phyloP scores from a whole-genome alignment of 2,797 vertebrate genomes.

The Halcyon chelicuti region DNA sequence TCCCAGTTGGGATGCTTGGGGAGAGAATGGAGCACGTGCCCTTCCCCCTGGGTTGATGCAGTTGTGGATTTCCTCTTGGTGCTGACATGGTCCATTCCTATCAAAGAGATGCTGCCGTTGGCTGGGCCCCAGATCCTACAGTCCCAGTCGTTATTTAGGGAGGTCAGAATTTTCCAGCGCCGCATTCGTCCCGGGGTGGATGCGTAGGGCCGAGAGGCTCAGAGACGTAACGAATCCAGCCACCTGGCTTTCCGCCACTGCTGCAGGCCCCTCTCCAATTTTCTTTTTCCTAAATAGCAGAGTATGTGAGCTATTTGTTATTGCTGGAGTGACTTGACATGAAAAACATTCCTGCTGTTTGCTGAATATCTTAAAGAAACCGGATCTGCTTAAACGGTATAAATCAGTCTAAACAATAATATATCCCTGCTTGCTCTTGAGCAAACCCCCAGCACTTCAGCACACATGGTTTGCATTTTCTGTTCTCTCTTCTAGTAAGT shows the following conservation, averaged over 20 bases:
- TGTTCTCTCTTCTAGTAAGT: constrained; percentile 46
- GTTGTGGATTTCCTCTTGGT: constrained; percentile 65
- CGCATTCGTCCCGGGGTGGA: neutral
- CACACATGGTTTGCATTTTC: constrained; percentile 63
- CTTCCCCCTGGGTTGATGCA: constrained; percentile 38
- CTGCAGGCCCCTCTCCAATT: constrained; percentile 61
- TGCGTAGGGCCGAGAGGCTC: neutral
- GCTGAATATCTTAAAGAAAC: constrained; percentile 65
- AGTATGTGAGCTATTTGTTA: constrained; percentile 66
- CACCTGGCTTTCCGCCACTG: constrained; percentile 32
- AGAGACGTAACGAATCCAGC: constrained; percentile 49
- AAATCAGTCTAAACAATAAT: constrained; percentile 57
- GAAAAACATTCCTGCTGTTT: constrained; percentile 62
- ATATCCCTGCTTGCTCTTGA: constrained; percentile 44
- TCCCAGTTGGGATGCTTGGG: neutral
- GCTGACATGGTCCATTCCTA: constrained; percentile 51
- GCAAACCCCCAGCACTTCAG: constrained; percentile 53
- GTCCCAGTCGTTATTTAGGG: neutral
- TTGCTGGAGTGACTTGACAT: constrained; percentile 60
- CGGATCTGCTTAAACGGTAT: constrained; percentile 47
- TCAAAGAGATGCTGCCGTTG: constrained; percentile 19
- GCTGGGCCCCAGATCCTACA: constrained; percentile 43
- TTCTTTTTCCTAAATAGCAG: constrained; percentile 65
- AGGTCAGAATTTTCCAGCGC: constrained; percentile 59
- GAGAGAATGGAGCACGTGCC: constrained; percentile 25